phyloP scores from a whole-genome alignment of 2,888 invertebrate species.

The Sceliomorpha sp. region DNA sequence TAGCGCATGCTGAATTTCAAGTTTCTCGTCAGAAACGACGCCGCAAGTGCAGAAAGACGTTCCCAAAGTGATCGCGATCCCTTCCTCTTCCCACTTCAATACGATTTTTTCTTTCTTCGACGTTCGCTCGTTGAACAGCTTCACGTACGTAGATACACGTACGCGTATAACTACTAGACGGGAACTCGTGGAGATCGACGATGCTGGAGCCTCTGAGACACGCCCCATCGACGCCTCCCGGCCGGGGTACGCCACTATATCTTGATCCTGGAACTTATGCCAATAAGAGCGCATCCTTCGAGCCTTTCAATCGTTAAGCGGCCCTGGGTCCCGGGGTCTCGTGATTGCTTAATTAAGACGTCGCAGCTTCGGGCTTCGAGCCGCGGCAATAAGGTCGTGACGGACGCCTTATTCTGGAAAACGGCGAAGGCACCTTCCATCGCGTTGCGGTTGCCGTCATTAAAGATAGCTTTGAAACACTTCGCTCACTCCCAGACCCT shows the following conservation, averaged over 20 bases:
- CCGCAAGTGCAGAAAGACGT: no score
- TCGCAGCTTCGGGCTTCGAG: conserved; percentile 15
- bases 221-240: conserved; percentile 21
- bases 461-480: not conserved
- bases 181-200: conserved; percentile 9
- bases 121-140: not conserved
- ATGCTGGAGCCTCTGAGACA: conserved; percentile 11
- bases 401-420: conserved; percentile 20
- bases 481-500: no score
- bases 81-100: not conserved
- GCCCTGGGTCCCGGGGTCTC: conserved; percentile 6
- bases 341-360: conserved; percentile 20
- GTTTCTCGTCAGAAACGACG: no score
- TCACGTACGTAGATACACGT: not conserved
- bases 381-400: conserved; percentile 13
- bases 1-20: no score
- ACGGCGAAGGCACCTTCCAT: not conserved
- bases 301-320: conserved; percentile 3
- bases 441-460: not conserved
- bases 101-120: not conserved
- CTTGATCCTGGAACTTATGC: conserved; percentile 3
- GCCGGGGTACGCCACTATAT: conserved; percentile 5
- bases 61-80: no score
- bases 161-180: conserved; percentile 5
- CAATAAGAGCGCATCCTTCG: not conserved